phyloP scores from a whole-genome alignment of 2,797 vertebrate species.

The Serranus cabrilla region DNA sequence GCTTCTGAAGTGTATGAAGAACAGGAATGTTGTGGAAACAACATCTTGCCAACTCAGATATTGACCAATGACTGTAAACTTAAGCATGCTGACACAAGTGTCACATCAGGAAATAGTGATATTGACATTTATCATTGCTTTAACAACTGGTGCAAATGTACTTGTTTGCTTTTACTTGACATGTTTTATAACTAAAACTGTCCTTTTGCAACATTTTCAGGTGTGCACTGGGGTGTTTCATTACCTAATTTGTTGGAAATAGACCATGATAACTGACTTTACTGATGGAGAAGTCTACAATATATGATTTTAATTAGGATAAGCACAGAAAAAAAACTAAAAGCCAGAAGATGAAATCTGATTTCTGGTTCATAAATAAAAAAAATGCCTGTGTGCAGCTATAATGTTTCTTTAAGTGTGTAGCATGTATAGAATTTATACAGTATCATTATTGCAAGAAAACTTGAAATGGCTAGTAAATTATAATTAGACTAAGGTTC shows the following conservation, averaged over 20 bases:
- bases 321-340: too few relatives aligned
- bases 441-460: too few relatives aligned
- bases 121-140: background rate
- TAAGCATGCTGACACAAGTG: background rate
- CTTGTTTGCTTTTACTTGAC: background rate
- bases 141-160: background rate
- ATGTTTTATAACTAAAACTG: background rate
- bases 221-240: background rate
- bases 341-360: background rate
- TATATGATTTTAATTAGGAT: too few relatives aligned
- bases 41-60: background rate
- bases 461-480: too few relatives aligned
- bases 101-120: background rate
- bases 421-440: too few relatives aligned
- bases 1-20: background rate
- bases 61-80: background rate
- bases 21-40: background rate
- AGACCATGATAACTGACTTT: conserved; percentile 8
- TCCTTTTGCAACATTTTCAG: background rate
- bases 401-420: too few relatives aligned
- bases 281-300: background rate
- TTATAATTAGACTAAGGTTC: too few relatives aligned
- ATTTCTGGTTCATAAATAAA: background rate
- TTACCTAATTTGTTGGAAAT: background rate
- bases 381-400: background rate